Evolutionary conservation across 2,113 vertebrate genomes (phyloP).

Genomic region (Hystrix cristata): DNA sequence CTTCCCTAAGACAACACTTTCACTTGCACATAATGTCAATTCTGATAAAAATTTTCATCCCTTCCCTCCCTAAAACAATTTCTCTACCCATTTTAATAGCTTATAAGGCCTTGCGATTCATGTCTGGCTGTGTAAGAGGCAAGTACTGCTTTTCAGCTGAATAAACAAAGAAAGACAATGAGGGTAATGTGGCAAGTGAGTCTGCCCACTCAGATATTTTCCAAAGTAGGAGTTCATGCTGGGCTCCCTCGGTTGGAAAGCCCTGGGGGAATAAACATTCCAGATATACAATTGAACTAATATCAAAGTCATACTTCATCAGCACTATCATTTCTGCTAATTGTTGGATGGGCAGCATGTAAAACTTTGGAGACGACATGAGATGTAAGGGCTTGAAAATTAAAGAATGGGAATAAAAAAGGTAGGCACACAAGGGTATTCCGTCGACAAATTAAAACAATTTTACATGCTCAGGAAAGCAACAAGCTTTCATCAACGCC

Average conservation of each 20-base stretch:
- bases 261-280: conserved; percentile 74
- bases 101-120: conserved; percentile 65
- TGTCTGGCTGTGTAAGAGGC: conserved; percentile 63
- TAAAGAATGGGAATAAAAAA: conserved; percentile 44
- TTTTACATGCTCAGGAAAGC: conserved; percentile 17
- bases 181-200: conserved; percentile 80
- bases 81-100: conserved; percentile 68
- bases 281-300: conserved; percentile 64
- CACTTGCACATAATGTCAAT: background rate
- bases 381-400: conserved; percentile 47
- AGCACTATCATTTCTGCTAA: conserved; percentile 46
- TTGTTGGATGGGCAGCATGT: background rate
- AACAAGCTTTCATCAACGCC: background rate
- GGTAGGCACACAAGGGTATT: background rate
- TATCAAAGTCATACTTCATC: conserved; percentile 63
- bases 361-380: conserved; percentile 39
- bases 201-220: conserved; percentile 84
- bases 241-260: conserved; percentile 72
- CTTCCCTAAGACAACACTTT: conserved; percentile 12
- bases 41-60: conserved; percentile 56
- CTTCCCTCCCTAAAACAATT: conserved; percentile 61
- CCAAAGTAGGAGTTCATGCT: conserved; percentile 80
- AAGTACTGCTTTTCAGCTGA: conserved; percentile 81
- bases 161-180: conserved; percentile 83
- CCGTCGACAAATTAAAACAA: conserved; percentile 48